A percentile compares a stretch with the other conserved stretches of the same genome.
Conservation (phyloP, 2,113 vertebrate species). For the Pangasianodon gigas region DNA sequence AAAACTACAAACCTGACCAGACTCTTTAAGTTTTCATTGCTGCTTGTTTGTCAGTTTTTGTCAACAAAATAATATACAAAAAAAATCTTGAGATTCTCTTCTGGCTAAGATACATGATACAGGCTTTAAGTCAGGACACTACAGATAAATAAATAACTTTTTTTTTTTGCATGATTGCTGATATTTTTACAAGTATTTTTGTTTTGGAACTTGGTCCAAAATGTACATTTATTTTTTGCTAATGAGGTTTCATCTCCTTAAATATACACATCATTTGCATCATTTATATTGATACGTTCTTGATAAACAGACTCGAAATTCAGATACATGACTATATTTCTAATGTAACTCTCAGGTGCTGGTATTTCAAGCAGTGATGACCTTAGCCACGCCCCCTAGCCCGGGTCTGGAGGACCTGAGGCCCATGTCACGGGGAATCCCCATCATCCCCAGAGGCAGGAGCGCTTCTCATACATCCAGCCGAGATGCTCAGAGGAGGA, state of each 20-base stretch:
- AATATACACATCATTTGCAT: neutral
- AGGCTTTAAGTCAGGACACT: neutral
- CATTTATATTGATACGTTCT: neutral
- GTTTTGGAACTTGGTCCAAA: neutral
- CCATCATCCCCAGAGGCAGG: constrained; percentile 48
- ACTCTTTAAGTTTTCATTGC: neutral
- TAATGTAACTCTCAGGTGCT: constrained; percentile 12
- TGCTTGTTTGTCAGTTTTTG: neutral
- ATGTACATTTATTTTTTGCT: neutral
- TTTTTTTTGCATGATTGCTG: neutral
- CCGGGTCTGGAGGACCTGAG: constrained; percentile 37
- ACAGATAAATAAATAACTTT: neutral
- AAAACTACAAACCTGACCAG: no score
- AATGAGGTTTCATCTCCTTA: neutral
- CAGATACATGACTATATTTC: neutral
- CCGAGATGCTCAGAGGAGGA: constrained; percentile 16
- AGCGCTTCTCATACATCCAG: constrained; percentile 23
- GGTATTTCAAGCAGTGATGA: neutral
- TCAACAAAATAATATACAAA: neutral
- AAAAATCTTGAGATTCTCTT: neutral
- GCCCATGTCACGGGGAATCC: constrained; percentile 34
- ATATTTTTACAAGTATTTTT: neutral
- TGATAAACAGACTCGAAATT: neutral
- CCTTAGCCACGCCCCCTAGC: neutral
- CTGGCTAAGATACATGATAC: neutral